These are phyloP conservation scores for Noctua pronuba DNA, from an alignment of 2,888 invertebrate genomes.

Conservation along the genomic window DNA sequence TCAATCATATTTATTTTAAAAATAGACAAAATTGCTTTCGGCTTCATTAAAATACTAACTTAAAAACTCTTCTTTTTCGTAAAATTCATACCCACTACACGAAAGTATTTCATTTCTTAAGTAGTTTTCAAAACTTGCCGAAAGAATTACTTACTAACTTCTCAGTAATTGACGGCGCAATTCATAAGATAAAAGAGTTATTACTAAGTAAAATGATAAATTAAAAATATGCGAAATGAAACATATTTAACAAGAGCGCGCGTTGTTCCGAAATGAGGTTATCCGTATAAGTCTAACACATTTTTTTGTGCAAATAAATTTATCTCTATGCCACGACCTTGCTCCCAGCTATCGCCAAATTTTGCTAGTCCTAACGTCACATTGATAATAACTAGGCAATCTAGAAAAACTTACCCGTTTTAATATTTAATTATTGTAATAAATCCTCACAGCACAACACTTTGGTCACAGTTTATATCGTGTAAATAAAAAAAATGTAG, in stretches of 20 bases:
- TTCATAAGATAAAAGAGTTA: conserved; percentile 36
- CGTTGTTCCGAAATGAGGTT: conserved; percentile 88
- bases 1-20: conserved; percentile 32
- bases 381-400: conserved; percentile 80
- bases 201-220: conserved; percentile 48
- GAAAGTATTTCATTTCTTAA: conserved; percentile 27
- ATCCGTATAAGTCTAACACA: conserved; percentile 88
- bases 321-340: conserved; percentile 88
- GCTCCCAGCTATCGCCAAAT: conserved; percentile 89
- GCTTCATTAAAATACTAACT: conserved; percentile 24
- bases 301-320: conserved; percentile 90
- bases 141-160: conserved; percentile 45
- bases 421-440: conserved; percentile 66
- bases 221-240: conserved; percentile 64
- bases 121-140: conserved; percentile 51
- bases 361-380: conserved; percentile 86
- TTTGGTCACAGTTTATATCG: conserved; percentile 68
- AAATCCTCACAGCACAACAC: conserved; percentile 76
- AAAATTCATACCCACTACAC: background rate
- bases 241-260: conserved; percentile 75
- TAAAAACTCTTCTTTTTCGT: conserved; percentile 13
- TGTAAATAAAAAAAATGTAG: conserved; percentile 64
- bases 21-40: conserved; percentile 24
- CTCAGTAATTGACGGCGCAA: conserved; percentile 35
- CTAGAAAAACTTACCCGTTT: conserved; percentile 71